Evolutionary conservation across 2,797 vertebrate genomes (phyloP), one percentile per base, ranked within the genome.

Genomic region (Allobates femoralis): DNA sequence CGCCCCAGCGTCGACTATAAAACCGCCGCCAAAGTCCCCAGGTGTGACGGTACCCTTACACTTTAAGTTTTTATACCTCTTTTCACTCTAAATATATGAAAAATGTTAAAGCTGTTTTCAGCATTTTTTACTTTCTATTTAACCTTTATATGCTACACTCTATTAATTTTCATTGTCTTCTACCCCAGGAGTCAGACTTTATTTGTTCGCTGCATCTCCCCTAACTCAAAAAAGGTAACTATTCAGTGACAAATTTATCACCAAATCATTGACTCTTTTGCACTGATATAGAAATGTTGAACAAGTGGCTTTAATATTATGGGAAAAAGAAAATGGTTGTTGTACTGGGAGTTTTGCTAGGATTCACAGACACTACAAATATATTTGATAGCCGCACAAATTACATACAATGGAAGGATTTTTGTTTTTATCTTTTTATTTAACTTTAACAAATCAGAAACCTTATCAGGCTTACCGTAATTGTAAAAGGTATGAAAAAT

Each of bases 181-280:
- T 69, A 67, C 85, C 79, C 5, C 88, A 99, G 98, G 90, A 96
- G 96, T 90, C 96, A 94, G 75, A 89, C 95, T 53, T 95, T 93
- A 64, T 96, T 97, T 85, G 92, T 99, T 88, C 94, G 94, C n/a
- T 99, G 98, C 90, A 94, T 99, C 92, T 94, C 93, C 81, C 97
- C 97, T 87, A 98, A 97, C 88, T 94, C 94, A 12, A 90, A 95
- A 81, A 97, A 97, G 97, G 97, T 99, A 95, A 91, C 5, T 66
- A 46, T 50, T 3, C 3, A 19, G 18, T 41, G 10, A 23, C 21
- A 11, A 69, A 69, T 69, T 11, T 23, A 37, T 37, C 7, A 69
- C 30, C 18, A 64, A 26, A 5, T 64, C 19, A 30, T 5, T 64
- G 30, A 28, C 60, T 64, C 26, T 11, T 12, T 64, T 64, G 26